phyloP scores from a whole-genome alignment of 2,888 invertebrate genomes.

The Orchesellides sinensis region DNA sequence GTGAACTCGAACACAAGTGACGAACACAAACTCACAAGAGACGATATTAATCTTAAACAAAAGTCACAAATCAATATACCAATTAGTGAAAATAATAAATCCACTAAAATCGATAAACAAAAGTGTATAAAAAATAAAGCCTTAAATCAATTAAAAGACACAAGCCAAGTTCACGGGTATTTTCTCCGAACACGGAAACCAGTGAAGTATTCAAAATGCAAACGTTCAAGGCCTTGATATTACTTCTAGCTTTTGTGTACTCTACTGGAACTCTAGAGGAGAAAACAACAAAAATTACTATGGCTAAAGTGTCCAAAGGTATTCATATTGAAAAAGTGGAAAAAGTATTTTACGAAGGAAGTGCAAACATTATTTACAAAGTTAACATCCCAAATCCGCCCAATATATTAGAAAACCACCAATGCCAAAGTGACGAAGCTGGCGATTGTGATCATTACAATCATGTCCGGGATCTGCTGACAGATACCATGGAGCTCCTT shows the following conservation, averaged over 20 bases:
- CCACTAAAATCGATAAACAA: too few species aligned
- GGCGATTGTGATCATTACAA: slow-evolving; percentile 19
- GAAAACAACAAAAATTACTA: not conserved
- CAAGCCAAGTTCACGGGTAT: too few species aligned
- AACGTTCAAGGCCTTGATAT: not conserved
- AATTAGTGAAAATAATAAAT: too few species aligned
- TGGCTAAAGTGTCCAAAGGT: slow-evolving; percentile 5
- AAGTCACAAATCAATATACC: too few species aligned
- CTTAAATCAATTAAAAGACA: too few species aligned
- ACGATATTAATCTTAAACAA: too few species aligned
- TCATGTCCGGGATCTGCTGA: not conserved
- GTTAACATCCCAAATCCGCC: not conserved
- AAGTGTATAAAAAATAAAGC: too few species aligned
- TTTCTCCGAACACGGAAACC: not conserved
- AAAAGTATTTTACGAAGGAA: slow-evolving; percentile 12
- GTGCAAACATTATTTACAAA: slow-evolving; percentile 3
- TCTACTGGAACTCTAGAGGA: not conserved
- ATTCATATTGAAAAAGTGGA: not conserved
- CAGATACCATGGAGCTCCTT: slow-evolving; percentile 1
- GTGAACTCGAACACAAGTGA: too few species aligned
- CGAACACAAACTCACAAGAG: too few species aligned
- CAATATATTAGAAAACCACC: slow-evolving; percentile 9
- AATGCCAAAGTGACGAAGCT: not conserved
- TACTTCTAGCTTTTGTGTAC: not conserved
- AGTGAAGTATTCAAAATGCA: not conserved